Base-by-base conservation (phyloP, 2,888 invertebrate genomes). In the Drosophila pseudotalamancana region DNA sequence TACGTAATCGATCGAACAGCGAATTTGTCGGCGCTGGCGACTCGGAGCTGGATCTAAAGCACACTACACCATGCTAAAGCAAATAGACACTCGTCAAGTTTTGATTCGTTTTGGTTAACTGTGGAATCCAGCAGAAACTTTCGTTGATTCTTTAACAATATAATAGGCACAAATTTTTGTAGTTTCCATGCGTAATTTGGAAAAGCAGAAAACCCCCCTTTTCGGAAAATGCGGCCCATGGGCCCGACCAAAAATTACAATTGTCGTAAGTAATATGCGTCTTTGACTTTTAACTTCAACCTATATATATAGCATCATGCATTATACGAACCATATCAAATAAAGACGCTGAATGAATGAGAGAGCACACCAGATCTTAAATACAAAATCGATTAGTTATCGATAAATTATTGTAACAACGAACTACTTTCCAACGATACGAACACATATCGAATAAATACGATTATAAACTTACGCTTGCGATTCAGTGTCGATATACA, bases 1-100 rank as follows among this genome's bases (percentile, higher is more conserved):
- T 68, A 11, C 31, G 34, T 0, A 53, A 50, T 6, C 65, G 65
- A 21, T 66, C 61, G 11, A 62, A n/a, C 27, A 53, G 56, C 16
- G 72, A 74, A 11, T 51, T 49, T 19, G 70, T 57, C 12, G 80
- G 71, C 3, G 81, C 78, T 25, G 81, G 83, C 18, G 81, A 81
- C 53, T 76, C 76, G 9, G 50, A 78, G 23, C 40, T 43, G 19
- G 72, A 59, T 34, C 12, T 45, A 0, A 72, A 72, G 63, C 56
- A 40, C 45, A 42, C 48, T 6, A 21, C 48, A 35, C 34, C 45
- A 12, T 54, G 35, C 64, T 50, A 48, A 57, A 49, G 37, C 43
- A 8, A 16, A 9, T 18, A 34, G 29, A 27, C 29, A 54, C 39
- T 49, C 40, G 29, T 32, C 23, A n/a, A 55, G 4, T 61, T 55